Evolutionary conservation across 2,797 vertebrate genomes (phyloP).

Genomic region (Enteromius fasciolatus): DNA sequence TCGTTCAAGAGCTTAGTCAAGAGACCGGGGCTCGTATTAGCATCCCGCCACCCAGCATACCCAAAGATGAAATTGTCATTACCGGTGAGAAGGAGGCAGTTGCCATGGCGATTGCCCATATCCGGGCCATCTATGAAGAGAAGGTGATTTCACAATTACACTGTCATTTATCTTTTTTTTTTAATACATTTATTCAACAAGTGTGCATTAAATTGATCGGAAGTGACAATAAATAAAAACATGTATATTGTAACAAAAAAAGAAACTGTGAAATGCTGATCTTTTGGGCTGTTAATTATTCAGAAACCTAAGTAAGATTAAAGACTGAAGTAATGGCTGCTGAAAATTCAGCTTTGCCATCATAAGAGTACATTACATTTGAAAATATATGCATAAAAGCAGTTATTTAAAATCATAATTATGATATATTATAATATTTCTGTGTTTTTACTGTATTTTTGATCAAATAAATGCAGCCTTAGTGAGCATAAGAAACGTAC

Average conservation of each 20-base stretch:
- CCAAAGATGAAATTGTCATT: constrained; percentile 82
- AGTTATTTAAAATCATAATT: too few relatives aligned
- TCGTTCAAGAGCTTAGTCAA: constrained; percentile 80
- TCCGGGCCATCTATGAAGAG: constrained; percentile 80
- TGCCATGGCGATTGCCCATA: constrained; percentile 73
- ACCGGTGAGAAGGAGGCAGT: constrained; percentile 82
- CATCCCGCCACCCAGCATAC: constrained; percentile 78
- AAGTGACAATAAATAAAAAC: not conserved
- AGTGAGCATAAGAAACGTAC: not conserved
- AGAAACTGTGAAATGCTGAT: too few relatives aligned
- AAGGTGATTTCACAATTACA: constrained; percentile 69
- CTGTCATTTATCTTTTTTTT: not conserved
- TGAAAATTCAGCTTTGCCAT: too few relatives aligned
- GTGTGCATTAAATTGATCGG: not conserved
- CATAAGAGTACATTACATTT: too few relatives aligned
- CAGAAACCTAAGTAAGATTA: too few relatives aligned
- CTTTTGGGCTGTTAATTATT: too few relatives aligned
- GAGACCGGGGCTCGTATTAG: constrained; percentile 80
- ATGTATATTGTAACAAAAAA: too few relatives aligned
- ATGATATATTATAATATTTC: not conserved
- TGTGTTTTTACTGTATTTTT: not conserved
- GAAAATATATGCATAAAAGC: too few relatives aligned
- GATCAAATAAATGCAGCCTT: not conserved
- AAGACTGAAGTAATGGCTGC: too few relatives aligned
- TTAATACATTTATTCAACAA: not conserved